A percentile compares a stretch with the other conserved stretches of the same genome.
These are phyloP conservation scores for Syrphus vitripennis DNA, from an alignment of 2,888 invertebrate species.

Conservation along the genomic window DNA sequence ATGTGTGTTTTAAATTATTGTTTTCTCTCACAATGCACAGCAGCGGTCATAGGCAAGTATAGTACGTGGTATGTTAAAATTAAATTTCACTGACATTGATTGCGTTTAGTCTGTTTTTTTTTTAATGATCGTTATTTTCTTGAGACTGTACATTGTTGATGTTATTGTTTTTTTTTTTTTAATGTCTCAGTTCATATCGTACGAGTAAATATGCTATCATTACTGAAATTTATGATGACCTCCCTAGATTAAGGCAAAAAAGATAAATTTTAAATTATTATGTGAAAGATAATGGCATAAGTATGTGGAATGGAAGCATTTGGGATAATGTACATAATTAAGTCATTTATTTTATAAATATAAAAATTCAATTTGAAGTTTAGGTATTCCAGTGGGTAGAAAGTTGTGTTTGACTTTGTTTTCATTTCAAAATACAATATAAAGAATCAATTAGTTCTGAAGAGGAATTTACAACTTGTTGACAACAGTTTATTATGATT, in stretches of 20 bases:
- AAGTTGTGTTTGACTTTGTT: neutral
- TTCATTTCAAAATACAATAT: neutral
- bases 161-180: neutral
- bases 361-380: neutral
- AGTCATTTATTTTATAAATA: constrained; percentile 22
- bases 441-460: neutral
- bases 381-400: constrained; percentile 2
- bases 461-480: neutral
- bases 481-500: too few species aligned
- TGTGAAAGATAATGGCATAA: constrained; percentile 22
- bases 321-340: constrained; percentile 28
- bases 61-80: constrained; percentile 65
- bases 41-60: neutral
- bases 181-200: neutral
- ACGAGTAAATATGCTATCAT: neutral
- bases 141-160: constrained; percentile 5
- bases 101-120: constrained; percentile 56
- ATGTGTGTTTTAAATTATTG: constrained; percentile 37
- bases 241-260: neutral
- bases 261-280: constrained; percentile 21
- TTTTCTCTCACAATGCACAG: constrained; percentile 31
- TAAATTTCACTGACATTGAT: constrained; percentile 72
- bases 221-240: constrained; percentile 29
- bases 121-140: constrained; percentile 32
- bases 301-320: too few species aligned